Conservation (phyloP, 2,113 vertebrate genomes). For the Brachirus orientalis region DNA sequence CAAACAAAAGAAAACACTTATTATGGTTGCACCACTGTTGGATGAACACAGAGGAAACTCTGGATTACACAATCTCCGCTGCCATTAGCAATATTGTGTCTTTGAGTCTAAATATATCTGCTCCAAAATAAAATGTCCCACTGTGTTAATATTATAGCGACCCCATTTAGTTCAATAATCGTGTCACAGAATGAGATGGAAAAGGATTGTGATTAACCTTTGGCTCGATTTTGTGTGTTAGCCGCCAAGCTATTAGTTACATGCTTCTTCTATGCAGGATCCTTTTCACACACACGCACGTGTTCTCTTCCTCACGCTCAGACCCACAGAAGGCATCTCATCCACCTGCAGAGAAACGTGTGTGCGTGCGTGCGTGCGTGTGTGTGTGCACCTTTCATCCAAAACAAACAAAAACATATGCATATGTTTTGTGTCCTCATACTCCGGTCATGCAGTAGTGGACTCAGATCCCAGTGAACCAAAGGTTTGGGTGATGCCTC, state of each 20-base stretch:
- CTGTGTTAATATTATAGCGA: slow-evolving; percentile 32
- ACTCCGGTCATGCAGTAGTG: slow-evolving; percentile 71
- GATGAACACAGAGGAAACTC: slow-evolving; percentile 6
- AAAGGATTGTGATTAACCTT: slow-evolving; percentile 42
- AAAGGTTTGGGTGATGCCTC: slow-evolving; percentile 76
- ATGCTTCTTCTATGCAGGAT: neutral
- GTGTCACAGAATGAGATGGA: slow-evolving; percentile 4
- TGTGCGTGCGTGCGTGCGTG: too few relatives aligned
- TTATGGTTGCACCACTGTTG: too few relatives aligned
- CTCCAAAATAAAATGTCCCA: slow-evolving; percentile 37
- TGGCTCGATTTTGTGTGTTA: slow-evolving; percentile 17
- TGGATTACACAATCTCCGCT: too few relatives aligned
- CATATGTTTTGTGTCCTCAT: slow-evolving; percentile 71
- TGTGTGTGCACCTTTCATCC: slow-evolving; percentile 73
- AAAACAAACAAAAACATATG: slow-evolving; percentile 76
- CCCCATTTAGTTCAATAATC: slow-evolving; percentile 28
- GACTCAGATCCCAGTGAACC: slow-evolving; percentile 75
- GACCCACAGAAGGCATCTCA: slow-evolving; percentile 34
- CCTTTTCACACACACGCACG: neutral
- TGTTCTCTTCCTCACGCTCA: slow-evolving; percentile 14
- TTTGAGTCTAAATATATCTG: slow-evolving; percentile 25
- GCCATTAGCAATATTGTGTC: too few relatives aligned
- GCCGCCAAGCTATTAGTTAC: slow-evolving; percentile 11
- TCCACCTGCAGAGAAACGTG: slow-evolving; percentile 43
- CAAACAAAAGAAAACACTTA: neutral